Evolutionary conservation across 2,113 vertebrate species (phyloP), one percentile per base, ranked within the genome.

Genomic region (Platanista minor): DNA sequence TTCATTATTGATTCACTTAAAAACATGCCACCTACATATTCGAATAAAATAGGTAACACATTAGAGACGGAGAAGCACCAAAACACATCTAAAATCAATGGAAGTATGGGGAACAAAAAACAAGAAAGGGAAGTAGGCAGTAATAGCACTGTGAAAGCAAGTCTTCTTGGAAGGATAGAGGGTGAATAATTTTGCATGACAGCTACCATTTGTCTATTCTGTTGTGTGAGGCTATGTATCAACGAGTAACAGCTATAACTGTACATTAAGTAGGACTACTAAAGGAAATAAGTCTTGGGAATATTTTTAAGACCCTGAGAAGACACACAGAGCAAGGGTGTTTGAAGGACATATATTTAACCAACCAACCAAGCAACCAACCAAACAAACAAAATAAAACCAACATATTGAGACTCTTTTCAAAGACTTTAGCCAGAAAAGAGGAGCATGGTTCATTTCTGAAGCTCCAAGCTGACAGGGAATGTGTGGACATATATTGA

Each of bases 1-100:
- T 95, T 98, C 96, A 97, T 98, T 98, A 98, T 67, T 88, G 97
- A 98, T 97, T 97, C 97, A 94, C 95, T 98, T 97, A 96, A 97
- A 97, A 96, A 97, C 97, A 96, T 92, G 90, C 95, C 92, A 95
- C 95, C 96, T 97, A 94, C n/a, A 36, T 87, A 97, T 91, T 93
- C 66, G 17, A 96, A 91, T 92, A 95, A 98, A 98, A 97, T 78
- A 97, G 94, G 94, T 41, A 66, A 81, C 95, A 88, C 90, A 78
- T 97, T 91, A 96, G 66, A 88, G 61, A 43, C 18, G 41, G 7
- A 93, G 21, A 93, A 94, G 64, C 12, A 86, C 7, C 57, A 20
- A 75, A 90, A 87, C 88, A 97, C 94, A 97, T 83, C 52, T 88
- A 96, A 97, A 98, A 97, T 98, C 98, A 92, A 67, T 98, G 92